Percentiles rank a stretch among this genome's conserved stretches.
These are phyloP conservation scores for Norana najaformis DNA, from an alignment of 2,888 invertebrate species.

Conservation along the genomic window DNA sequence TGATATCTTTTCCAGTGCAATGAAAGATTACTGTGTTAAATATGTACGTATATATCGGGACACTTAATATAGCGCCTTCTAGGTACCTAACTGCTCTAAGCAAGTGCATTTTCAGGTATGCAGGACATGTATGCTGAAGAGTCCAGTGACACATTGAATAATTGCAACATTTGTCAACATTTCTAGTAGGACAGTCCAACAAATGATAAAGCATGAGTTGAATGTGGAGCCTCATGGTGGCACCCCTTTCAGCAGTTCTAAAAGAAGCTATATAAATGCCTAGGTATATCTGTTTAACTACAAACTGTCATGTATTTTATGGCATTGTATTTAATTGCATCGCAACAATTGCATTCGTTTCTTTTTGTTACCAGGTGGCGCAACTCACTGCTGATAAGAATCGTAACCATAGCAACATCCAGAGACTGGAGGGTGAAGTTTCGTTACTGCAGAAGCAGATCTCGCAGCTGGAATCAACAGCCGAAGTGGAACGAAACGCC, in stretches of 20 bases:
- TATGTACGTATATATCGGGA: not conserved
- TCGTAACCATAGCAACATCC: not conserved
- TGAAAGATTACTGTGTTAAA: too few species aligned
- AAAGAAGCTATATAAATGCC: not conserved
- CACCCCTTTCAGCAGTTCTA: not conserved
- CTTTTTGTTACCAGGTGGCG: not conserved
- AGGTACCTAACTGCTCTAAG: not conserved
- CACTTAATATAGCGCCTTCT: not conserved
- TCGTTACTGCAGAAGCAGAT: not conserved
- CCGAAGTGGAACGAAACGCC: not conserved
- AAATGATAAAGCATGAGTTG: not conserved
- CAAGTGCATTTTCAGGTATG: not conserved
- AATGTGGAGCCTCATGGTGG: not conserved
- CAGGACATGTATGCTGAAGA: not conserved
- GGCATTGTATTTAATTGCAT: not conserved
- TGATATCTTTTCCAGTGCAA: too few species aligned
- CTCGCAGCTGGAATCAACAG: not conserved
- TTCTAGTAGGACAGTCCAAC: not conserved
- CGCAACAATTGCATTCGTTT: not conserved
- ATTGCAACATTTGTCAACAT: not conserved
- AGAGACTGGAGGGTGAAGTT: not conserved
- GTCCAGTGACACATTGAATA: not conserved
- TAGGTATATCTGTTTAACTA: not conserved
- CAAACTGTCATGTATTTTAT: constrained; percentile 1
- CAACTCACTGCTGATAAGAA: constrained; percentile 14